Evolutionary conservation across 2,797 vertebrate species (phyloP), one percentile per base, ranked within the genome.

Genomic region (Euthynnus affinis): DNA sequence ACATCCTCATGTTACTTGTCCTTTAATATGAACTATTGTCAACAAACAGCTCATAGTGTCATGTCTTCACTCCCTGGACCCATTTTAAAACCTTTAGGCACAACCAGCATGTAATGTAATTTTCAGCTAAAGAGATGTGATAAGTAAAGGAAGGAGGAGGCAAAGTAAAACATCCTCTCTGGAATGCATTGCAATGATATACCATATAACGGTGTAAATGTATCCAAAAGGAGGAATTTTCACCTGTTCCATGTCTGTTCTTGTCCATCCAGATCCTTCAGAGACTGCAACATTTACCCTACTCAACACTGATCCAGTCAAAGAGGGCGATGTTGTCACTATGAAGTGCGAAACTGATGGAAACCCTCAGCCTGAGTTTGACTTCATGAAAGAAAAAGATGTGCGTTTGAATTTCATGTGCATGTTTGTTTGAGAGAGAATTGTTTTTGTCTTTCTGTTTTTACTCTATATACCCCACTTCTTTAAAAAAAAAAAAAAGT

Each of bases 321-420:
- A 96, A 49, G 97, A 98, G 82, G 97, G 97, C 0, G 97, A 98
- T 23, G 63, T 73, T 0, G 94, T 98, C 7, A 87, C 76, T 40
- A 91, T 98, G 86, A 88, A 90, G 32, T 98, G 97, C 63, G 84
- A 84, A 66, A 96, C 96, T 0, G 97, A 98, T 0, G 97, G 97
- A 29, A 96, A 94, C 87, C 96, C 97, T 6, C 94, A 92, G 60
- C 95, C 95, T 0, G 91, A 94, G 27, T 95, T 96, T 72, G 93
- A 94, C 0, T 96, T 97, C 74, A 29, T 1, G 1, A 89, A 94
- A 76, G 73, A 94, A 1, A 89, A 94, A 76, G 73, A 94, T 48
- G 97, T 97, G 86, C 62, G 86, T 78, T 15, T 63, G 59, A 27
- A n/a, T 67, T 37, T 61, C 7, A 23, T 40, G 57, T 8, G 40